phyloP scores from a whole-genome alignment of 2,113 vertebrate species.

The Oxygymnocypris stewartii region DNA sequence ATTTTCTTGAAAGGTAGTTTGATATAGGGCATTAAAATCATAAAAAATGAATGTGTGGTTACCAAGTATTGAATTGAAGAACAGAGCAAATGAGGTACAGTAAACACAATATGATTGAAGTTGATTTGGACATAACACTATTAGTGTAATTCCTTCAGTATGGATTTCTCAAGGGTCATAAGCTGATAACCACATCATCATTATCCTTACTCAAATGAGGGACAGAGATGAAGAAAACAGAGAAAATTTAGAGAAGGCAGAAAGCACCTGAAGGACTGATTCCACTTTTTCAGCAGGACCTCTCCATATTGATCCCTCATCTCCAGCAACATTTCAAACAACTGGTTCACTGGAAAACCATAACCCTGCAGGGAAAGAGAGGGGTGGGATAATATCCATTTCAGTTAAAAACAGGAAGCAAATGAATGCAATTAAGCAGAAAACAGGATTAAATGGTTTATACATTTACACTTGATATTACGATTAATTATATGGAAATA shows the following conservation, averaged over 20 bases:
- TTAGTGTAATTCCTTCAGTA: conserved; percentile 12
- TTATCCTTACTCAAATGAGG: neutral
- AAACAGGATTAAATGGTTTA: neutral
- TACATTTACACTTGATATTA: neutral
- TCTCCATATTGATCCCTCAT: conserved; percentile 96
- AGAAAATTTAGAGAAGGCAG: neutral
- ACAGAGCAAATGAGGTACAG: conserved; percentile 6
- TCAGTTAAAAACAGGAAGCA: neutral
- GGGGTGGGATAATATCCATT: neutral
- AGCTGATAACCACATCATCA: conserved; percentile 13
- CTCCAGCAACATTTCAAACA: conserved; percentile 96
- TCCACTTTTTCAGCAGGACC: conserved; percentile 94
- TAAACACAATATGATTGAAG: neutral
- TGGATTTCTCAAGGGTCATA: conserved; percentile 22
- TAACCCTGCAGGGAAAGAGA: conserved; percentile 78
- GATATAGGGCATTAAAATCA: neutral
- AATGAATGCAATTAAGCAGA: neutral
- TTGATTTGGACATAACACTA: conserved; percentile 8
- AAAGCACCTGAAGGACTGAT: conserved; percentile 85
- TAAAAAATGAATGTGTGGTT: neutral
- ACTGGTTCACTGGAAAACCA: conserved; percentile 92
- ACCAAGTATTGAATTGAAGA: neutral
- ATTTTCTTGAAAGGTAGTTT: conserved; percentile 8
- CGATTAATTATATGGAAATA: neutral
- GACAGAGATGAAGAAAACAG: neutral